These are phyloP conservation scores for Caradrina clavipalpis DNA, from an alignment of 2,888 invertebrate species.

Conservation along the genomic window DNA sequence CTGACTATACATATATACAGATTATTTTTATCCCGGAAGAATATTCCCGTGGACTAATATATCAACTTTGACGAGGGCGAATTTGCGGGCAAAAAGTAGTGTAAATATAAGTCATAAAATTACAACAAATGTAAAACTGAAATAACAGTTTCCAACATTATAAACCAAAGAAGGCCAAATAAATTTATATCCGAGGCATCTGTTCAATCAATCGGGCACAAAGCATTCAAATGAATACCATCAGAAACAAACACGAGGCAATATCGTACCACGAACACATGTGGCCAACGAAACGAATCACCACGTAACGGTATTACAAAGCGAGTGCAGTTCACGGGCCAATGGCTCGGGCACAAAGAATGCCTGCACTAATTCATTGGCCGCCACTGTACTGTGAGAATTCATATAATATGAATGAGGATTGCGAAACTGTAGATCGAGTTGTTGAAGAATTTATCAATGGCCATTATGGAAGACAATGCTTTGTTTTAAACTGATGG, in stretches of 20 bases:
- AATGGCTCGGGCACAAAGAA: slow-evolving; percentile 69
- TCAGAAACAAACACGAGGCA: slow-evolving; percentile 33
- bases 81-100: no score
- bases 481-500: slow-evolving; percentile 13
- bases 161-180: not conserved
- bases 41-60: no score
- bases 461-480: slow-evolving; percentile 46
- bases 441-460: slow-evolving; percentile 51
- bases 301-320: slow-evolving; percentile 71
- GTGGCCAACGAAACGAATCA: slow-evolving; percentile 60
- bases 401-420: slow-evolving; percentile 54
- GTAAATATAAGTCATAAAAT: not conserved
- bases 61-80: no score
- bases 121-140: not conserved
- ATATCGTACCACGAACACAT: slow-evolving; percentile 44
- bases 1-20: no score
- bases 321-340: slow-evolving; percentile 75
- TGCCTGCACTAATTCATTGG: slow-evolving; percentile 68
- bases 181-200: not conserved
- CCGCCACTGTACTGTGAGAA: slow-evolving; percentile 51
- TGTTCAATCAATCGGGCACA: slow-evolving; percentile 17
- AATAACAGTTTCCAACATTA: not conserved
- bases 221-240: slow-evolving; percentile 33
- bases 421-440: slow-evolving; percentile 28
- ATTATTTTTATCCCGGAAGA: no score